Evolutionary conservation across 2,888 invertebrate species (phyloP).

Genomic region (Strigamia crassipes): DNA sequence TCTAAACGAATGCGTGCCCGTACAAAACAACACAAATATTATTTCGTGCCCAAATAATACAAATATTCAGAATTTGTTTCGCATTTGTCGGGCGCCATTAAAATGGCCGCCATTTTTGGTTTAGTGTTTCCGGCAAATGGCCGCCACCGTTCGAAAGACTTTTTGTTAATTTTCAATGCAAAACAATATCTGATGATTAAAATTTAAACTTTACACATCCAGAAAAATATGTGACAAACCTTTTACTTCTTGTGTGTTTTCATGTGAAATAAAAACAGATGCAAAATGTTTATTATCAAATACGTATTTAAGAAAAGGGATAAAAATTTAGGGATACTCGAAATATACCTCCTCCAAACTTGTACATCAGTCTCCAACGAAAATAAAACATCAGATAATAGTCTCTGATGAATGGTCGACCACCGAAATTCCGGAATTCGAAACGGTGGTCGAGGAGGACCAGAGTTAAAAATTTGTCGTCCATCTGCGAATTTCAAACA

Average conservation of each 20-base stretch:
- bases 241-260: neutral
- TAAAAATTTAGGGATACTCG: neutral
- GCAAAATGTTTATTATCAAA: neutral
- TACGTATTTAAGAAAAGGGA: neutral
- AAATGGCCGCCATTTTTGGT: too few relatives aligned
- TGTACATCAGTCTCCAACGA: conserved; percentile 97
- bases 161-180: too few relatives aligned
- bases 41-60: too few relatives aligned
- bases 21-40: too few relatives aligned
- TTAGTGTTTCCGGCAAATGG: too few relatives aligned
- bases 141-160: too few relatives aligned
- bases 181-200: too few relatives aligned
- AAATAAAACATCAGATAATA: conserved; percentile 93
- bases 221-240: neutral
- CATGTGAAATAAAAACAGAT: neutral
- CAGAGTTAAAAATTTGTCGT: conserved; percentile 90
- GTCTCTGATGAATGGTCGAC: conserved; percentile 97
- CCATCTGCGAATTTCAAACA: conserved; percentile 49
- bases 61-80: too few relatives aligned
- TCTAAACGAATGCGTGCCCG: neutral
- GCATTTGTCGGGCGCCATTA: too few relatives aligned
- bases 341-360: conserved; percentile 72
- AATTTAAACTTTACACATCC: too few relatives aligned
- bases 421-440: conserved; percentile 99
- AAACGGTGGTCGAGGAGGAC: conserved; percentile 92